Evolutionary conservation across 2,888 invertebrate species (phyloP).

Genomic region (Pristionchus japonicus): DNA sequence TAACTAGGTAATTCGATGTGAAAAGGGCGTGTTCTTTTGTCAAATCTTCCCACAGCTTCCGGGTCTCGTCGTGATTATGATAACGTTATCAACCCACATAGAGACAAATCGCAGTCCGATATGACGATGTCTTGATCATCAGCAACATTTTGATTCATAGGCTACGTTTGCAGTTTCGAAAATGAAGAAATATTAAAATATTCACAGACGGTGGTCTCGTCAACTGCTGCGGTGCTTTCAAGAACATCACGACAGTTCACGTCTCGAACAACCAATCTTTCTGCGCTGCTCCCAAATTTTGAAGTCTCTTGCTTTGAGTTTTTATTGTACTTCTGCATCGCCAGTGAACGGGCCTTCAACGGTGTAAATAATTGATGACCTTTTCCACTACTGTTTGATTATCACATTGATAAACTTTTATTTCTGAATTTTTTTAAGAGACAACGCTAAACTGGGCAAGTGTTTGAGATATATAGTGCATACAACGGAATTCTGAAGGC

Average conservation of each 20-base stretch:
- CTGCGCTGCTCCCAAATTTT: neutral
- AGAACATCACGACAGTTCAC: neutral
- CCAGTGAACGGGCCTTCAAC: neutral
- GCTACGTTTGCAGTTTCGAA: too few species aligned
- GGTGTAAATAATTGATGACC: neutral
- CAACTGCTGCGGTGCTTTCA: slow-evolving; percentile 22
- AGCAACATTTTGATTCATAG: too few species aligned
- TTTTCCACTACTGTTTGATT: too few species aligned
- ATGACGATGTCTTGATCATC: too few species aligned
- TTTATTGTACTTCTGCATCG: neutral
- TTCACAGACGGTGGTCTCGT: slow-evolving; percentile 20
- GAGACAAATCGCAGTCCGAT: neutral
- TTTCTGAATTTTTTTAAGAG: too few species aligned
- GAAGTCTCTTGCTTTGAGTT: neutral
- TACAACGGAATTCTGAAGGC: too few species aligned
- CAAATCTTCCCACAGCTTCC: neutral
- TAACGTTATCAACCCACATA: neutral
- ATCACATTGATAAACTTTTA: too few species aligned
- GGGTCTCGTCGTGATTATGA: neutral
- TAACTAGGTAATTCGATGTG: neutral
- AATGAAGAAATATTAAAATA: neutral
- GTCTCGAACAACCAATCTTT: neutral
- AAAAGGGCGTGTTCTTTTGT: neutral
- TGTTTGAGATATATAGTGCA: too few species aligned
- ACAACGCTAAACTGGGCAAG: too few species aligned